Evolutionary conservation across 2,797 vertebrate genomes (phyloP).

Genomic region (Enteromius afrohamiltoni): DNA sequence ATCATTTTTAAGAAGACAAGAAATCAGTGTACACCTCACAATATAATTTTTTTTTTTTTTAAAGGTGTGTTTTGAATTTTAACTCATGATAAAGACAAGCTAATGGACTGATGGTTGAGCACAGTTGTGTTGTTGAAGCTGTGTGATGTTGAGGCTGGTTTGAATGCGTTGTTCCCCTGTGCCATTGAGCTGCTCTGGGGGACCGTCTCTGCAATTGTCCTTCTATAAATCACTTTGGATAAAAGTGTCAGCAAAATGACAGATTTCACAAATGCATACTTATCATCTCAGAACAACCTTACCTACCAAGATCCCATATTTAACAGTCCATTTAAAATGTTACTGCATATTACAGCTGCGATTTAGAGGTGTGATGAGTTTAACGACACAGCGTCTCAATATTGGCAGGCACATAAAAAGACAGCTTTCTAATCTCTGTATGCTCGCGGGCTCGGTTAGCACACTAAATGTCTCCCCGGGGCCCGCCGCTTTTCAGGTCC

Average conservation of each 20-base stretch:
- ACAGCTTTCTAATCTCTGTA: constrained; percentile 48
- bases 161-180: not conserved
- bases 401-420: constrained; percentile 50
- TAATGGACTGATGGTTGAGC: not conserved
- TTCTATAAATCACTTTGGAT: constrained; percentile 30
- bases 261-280: constrained; percentile 23
- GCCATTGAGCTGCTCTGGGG: not conserved
- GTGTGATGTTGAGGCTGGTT: not conserved
- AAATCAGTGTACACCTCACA: not conserved
- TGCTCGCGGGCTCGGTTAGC: constrained; percentile 48
- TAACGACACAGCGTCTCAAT: constrained; percentile 30
- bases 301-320: constrained; percentile 13
- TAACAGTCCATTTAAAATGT: constrained; percentile 29
- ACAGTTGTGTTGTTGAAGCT: constrained; percentile 5
- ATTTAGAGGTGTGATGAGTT: constrained; percentile 47
- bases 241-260: constrained; percentile 34
- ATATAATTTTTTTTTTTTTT: not conserved
- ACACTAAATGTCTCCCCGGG: constrained; percentile 51
- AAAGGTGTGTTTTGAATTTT: not conserved
- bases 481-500: constrained; percentile 38
- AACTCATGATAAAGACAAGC: not conserved
- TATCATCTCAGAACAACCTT: constrained; percentile 36
- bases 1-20: not conserved
- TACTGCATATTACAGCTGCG: constrained; percentile 40
- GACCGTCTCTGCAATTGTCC: constrained; percentile 11